These are phyloP conservation scores for Chaetodon trifascialis DNA, from an alignment of 2,113 vertebrate species.

Conservation along the genomic window DNA sequence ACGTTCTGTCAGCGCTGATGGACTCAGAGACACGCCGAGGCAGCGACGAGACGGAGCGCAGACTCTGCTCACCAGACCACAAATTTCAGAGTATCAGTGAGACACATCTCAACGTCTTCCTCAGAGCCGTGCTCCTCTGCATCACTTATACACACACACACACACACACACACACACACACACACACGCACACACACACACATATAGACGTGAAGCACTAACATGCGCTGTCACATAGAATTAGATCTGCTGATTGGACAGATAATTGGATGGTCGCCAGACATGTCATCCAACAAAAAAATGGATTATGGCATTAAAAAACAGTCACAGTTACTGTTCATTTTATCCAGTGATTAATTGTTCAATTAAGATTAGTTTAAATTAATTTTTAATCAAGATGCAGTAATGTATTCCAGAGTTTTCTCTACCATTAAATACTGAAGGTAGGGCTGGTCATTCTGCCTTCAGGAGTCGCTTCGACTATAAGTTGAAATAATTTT, in stretches of 20 bases:
- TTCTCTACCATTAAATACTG: background rate
- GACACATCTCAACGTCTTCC: constrained; percentile 7
- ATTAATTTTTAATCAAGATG: constrained; percentile 10
- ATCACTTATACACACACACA: background rate
- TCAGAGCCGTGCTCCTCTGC: background rate
- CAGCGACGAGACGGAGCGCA: background rate
- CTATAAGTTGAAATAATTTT: background rate
- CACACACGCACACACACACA: background rate
- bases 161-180: background rate
- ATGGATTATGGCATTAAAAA: constrained; percentile 10
- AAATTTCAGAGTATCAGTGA: background rate
- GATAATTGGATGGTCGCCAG: background rate
- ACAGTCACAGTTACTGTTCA: background rate
- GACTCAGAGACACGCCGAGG: constrained; percentile 21
- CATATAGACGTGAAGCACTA: background rate
- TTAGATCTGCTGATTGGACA: constrained; percentile 18
- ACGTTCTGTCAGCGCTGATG: constrained; percentile 45
- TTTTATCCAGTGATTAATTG: background rate
- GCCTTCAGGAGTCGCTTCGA: background rate
- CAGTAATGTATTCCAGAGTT: constrained; percentile 1
- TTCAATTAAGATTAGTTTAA: background rate
- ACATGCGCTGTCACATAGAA: constrained; percentile 8
- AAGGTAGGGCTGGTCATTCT: background rate
- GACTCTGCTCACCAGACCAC: background rate
- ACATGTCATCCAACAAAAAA: constrained; percentile 10